Percentiles rank a stretch among this genome's conserved stretches.
phyloP scores from a whole-genome alignment of 2,797 vertebrate genomes.

The Taenioides sp. region DNA sequence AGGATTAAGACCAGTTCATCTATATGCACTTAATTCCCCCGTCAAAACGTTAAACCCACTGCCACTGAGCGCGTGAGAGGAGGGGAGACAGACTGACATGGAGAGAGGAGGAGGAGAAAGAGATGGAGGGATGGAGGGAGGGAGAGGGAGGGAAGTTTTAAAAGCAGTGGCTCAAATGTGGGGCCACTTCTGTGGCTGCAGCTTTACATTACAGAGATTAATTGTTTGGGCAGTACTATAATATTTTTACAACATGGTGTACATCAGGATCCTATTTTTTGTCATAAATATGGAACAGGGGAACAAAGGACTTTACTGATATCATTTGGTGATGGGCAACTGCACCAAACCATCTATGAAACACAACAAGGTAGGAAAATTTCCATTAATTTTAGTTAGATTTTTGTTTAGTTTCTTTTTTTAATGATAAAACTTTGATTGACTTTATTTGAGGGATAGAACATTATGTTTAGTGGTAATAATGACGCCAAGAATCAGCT shows the following conservation, averaged over 20 bases:
- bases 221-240: not conserved
- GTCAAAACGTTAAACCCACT: constrained; percentile 54
- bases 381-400: not conserved
- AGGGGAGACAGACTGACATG: not conserved
- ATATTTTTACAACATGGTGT: constrained; percentile 15
- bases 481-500: not conserved
- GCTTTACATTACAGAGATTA: not conserved
- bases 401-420: not conserved
- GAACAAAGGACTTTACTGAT: not conserved
- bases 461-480: not conserved
- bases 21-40: constrained; percentile 55
- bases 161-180: constrained; percentile 10
- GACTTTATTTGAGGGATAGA: not conserved
- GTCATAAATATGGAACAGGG: constrained; percentile 8
- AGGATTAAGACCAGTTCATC: constrained; percentile 55
- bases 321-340: constrained; percentile 82
- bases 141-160: constrained; percentile 1
- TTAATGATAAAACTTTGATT: not conserved
- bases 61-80: constrained; percentile 9
- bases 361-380: constrained; percentile 71
- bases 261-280: not conserved
- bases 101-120: not conserved
- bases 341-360: constrained; percentile 83
- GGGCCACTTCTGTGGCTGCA: constrained; percentile 12
- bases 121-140: constrained; percentile 8